These are phyloP conservation scores for Tipula vernalis DNA, from an alignment of 2,888 invertebrate genomes.

Conservation along the genomic window DNA sequence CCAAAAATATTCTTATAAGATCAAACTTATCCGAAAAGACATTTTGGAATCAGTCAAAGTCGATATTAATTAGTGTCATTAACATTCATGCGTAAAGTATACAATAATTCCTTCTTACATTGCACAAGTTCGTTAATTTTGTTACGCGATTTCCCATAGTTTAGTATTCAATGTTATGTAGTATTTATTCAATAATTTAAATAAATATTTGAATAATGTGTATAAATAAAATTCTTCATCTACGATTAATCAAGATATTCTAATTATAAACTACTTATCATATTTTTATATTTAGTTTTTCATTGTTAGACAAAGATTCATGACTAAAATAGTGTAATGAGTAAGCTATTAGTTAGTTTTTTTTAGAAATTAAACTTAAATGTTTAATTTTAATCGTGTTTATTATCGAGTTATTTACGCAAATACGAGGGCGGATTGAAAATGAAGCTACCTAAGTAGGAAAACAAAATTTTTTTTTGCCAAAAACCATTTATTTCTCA, in stretches of 20 bases:
- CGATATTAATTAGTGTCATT: background rate
- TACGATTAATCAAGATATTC: background rate
- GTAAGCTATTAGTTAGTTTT: background rate
- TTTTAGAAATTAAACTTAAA: no score
- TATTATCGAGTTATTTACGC: no score
- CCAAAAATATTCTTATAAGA: background rate
- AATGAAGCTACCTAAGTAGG: no score
- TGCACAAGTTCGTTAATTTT: background rate
- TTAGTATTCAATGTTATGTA: background rate
- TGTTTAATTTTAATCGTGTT: no score
- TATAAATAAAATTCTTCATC: background rate
- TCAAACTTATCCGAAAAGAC: background rate
- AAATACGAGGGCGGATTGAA: no score
- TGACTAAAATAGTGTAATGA: background rate
- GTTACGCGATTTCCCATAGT: background rate
- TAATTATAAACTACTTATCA: background rate
- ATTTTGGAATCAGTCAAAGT: background rate
- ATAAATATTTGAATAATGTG: background rate
- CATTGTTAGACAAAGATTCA: background rate
- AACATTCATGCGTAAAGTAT: background rate
- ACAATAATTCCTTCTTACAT: background rate
- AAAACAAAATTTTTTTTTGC: no score
- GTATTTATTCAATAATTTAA: background rate
- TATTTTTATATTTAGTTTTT: background rate
- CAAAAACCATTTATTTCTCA: no score